Conservation (phyloP, 2,888 invertebrate genomes). For the Drosophila meridiana region DNA sequence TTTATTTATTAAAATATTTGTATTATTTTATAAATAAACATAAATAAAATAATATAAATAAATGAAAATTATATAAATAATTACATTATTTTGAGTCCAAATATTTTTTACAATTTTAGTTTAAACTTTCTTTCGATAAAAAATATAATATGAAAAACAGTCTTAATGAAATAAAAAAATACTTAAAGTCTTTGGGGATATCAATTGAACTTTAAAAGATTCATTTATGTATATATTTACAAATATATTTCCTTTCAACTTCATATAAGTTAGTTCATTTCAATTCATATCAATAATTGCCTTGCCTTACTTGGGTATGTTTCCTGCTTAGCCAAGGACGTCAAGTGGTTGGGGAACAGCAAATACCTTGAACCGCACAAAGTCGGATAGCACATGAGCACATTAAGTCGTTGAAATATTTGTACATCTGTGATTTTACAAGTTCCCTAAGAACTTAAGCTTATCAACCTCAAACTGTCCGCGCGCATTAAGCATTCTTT, state of each 20-base stretch:
- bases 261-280: neutral
- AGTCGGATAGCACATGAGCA: neutral
- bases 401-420: neutral
- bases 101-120: too few relatives aligned
- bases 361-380: neutral
- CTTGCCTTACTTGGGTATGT: too few relatives aligned
- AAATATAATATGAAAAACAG: too few relatives aligned
- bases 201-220: neutral
- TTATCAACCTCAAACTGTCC: conserved; percentile 64
- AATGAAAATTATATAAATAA: too few relatives aligned
- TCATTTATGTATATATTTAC: neutral
- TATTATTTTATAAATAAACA: too few relatives aligned
- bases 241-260: neutral
- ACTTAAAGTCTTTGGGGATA: neutral
- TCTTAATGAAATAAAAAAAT: too few relatives aligned
- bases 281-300: neutral
- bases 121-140: too few relatives aligned
- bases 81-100: too few relatives aligned
- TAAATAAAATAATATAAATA: too few relatives aligned
- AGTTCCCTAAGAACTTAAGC: conserved; percentile 49
- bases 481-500: conserved; percentile 31
- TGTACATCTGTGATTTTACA: neutral
- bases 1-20: too few relatives aligned
- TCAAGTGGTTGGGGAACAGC: neutral
- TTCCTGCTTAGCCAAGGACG: too few relatives aligned